Percentiles rank a stretch among this genome's conserved stretches.
phyloP scores from a whole-genome alignment of 2,797 vertebrate species.

The Tapera naevia region DNA sequence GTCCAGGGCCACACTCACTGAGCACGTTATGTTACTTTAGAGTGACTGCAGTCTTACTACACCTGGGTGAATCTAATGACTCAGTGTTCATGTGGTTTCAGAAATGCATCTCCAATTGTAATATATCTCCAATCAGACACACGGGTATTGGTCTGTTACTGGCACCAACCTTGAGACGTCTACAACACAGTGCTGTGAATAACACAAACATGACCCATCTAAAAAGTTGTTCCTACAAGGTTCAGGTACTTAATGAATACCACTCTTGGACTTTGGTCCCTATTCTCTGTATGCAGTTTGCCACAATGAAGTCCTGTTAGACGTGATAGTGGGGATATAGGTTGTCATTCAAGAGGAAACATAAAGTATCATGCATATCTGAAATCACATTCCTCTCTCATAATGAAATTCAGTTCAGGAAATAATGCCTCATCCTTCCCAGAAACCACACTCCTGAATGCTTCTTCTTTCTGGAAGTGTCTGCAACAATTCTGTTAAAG shows the following conservation, averaged over 20 bases:
- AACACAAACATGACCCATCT: background rate
- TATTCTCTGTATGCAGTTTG: background rate
- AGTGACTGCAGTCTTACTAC: background rate
- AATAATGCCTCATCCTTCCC: background rate
- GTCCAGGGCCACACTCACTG: background rate
- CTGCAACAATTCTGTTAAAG: background rate
- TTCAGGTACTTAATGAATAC: background rate
- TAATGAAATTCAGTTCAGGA: background rate
- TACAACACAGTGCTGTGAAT: background rate
- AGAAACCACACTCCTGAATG: background rate
- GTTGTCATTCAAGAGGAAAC: background rate
- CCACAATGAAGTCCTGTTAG: background rate
- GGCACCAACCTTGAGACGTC: background rate
- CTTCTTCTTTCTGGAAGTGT: background rate
- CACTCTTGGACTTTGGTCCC: background rate
- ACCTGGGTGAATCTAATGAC: background rate
- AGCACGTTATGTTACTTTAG: background rate
- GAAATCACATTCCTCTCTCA: background rate
- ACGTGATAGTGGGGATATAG: fast-evolving
- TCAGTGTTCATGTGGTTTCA: background rate
- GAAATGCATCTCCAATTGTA: background rate
- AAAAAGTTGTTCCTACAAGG: background rate
- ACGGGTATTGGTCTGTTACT: background rate
- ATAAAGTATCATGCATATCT: background rate
- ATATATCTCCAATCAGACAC: background rate